phyloP scores from a whole-genome alignment of 2,113 vertebrate species.

The Erythrocebus patas region DNA sequence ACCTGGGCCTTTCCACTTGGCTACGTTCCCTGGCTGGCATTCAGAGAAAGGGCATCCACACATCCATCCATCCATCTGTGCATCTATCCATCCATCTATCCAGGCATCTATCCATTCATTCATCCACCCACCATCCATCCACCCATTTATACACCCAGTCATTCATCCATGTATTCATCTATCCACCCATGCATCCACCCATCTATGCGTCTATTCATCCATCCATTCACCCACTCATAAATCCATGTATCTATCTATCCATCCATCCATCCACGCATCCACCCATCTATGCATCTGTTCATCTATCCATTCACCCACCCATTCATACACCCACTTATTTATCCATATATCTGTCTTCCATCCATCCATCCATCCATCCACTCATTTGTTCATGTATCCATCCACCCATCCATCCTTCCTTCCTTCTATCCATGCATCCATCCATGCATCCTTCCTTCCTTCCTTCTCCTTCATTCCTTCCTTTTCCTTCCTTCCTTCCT shows the following conservation, averaged over 20 bases:
- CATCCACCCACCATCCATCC: background rate
- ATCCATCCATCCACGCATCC: no score
- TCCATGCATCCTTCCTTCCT: fast-evolving
- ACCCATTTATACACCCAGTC: background rate
- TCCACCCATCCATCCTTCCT: background rate
- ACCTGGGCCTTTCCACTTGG: background rate
- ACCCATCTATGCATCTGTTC: fast-evolving
- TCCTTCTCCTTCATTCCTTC: no score
- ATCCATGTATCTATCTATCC: background rate
- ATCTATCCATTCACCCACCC: background rate
- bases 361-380: background rate
- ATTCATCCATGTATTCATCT: no score
- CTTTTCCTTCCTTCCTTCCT: no score
- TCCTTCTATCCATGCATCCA: background rate
- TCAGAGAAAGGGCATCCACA: background rate
- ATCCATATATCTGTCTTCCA: no score
- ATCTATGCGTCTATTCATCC: background rate
- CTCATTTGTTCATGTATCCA: background rate
- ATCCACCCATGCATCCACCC: no score
- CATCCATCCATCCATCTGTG: background rate
- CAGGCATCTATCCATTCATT: no score
- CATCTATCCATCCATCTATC: no score
- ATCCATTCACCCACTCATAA: fast-evolving
- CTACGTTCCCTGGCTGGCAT: background rate
- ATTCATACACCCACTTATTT: no score